Conservation (phyloP, 2,113 vertebrate genomes). For the Stegastes partitus region DNA sequence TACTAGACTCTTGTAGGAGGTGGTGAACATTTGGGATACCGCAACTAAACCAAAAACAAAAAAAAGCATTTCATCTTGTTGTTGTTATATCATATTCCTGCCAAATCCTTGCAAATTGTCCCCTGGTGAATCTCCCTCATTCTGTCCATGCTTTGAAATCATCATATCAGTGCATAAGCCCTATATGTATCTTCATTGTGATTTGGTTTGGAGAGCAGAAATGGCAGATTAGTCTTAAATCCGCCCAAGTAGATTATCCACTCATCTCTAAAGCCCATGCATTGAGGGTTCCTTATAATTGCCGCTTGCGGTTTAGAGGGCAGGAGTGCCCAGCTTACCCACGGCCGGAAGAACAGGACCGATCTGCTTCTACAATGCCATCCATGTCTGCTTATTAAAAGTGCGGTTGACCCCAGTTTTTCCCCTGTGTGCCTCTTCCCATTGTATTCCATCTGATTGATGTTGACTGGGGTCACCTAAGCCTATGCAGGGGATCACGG, state of each 20-base stretch:
- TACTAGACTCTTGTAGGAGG: constrained; percentile 1
- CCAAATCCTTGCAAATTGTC: constrained; percentile 54
- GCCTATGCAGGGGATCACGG: constrained; percentile 70
- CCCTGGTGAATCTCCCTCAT: constrained; percentile 33
- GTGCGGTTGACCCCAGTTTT: constrained; percentile 69
- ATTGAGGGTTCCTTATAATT: constrained; percentile 80
- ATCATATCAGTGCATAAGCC: constrained; percentile 67
- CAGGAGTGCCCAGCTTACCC: constrained; percentile 74
- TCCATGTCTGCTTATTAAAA: constrained; percentile 75
- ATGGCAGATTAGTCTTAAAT: constrained; percentile 82
- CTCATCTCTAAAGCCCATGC: constrained; percentile 85
- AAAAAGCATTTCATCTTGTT: constrained; percentile 33
- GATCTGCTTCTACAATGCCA: constrained; percentile 72
- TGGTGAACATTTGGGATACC: constrained; percentile 15
- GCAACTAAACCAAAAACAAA: constrained; percentile 21
- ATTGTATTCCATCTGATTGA: constrained; percentile 82
- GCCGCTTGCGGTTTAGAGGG: constrained; percentile 55
- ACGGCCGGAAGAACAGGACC: constrained; percentile 49
- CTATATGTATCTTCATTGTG: constrained; percentile 74
- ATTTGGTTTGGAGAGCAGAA: constrained; percentile 80
- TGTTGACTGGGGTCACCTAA: constrained; percentile 84
- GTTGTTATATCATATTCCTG: constrained; percentile 53
- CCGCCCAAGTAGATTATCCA: constrained; percentile 82
- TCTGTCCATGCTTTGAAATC: constrained; percentile 54
- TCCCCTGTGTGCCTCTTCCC: constrained; percentile 71